Base-by-base conservation (phyloP, 1,140 invertebrate species). In the Calliphora vicina region DNA sequence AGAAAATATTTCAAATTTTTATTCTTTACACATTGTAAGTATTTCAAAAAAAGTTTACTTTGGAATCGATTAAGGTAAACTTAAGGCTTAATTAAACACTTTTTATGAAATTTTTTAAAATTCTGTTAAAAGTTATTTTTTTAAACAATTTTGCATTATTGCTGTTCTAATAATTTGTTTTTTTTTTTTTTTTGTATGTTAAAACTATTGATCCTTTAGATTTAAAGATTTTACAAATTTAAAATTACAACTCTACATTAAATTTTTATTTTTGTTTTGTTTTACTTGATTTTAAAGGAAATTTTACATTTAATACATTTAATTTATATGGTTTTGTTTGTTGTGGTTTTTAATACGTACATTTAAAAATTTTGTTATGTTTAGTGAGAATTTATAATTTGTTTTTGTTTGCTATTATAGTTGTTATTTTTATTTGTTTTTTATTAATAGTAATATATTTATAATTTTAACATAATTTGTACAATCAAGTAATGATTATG, bases 401-500 rank as follows among this genome's bases (percentile, higher is more conserved):
- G 35, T 35, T 35, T 2, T 35, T 35, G 29, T 35, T 35, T 35
- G 29, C 35, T 35, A 35, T 35, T 35, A 35, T 35, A 35, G 35
- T 35, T 35, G 35, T 35, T 50, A 13, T 50, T 50, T 78, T 78
- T 78, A 9, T 15, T 74, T 23, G 23, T 45, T n/a, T 78, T 78
- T 82, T 67, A 67, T 25, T 81, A 71, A 27, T 61, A 71, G 43
- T 78, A 13, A 9, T 76, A 35, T 29, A 6, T 76, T 43, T 78
- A 35, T 27, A 6, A 2, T 2, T 78, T 78, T 78, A 23, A 78
- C 26, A 71, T 67, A 82, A 82, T 82, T 82, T 82, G 80, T 82
- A 82, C 80, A 82, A 82, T 82, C 80, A 67, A 82, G 27, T 82
- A 82, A 82, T 82, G 80, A 23, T 74, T 45, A 73, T 82, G 72